Conservation (phyloP, 2,888 invertebrate species). For the Pemphredon lugubris region DNA sequence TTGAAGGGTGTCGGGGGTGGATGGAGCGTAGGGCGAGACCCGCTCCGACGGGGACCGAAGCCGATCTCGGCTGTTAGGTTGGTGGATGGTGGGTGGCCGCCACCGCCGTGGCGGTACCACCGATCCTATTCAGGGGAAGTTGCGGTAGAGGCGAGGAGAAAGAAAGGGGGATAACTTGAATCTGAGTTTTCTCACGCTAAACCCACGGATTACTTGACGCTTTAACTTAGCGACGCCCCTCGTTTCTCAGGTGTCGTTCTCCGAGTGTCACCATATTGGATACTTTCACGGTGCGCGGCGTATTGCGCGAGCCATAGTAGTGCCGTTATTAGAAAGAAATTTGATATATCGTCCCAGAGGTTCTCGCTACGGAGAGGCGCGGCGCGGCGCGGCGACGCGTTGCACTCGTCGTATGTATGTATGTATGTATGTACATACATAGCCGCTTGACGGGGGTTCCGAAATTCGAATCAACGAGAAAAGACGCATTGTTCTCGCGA, state of each 20-base stretch:
- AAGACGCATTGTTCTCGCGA: conserved; percentile 1
- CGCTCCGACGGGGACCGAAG: conserved; percentile 47
- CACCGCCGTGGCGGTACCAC: conserved; percentile 10
- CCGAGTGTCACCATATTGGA: conserved; percentile 75
- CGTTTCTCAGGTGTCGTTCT: conserved; percentile 77
- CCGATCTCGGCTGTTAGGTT: conserved; percentile 49
- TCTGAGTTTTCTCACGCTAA: conserved; percentile 76
- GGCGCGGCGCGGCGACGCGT: conserved; percentile 5
- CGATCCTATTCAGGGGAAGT: conserved; percentile 14
- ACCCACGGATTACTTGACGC: conserved; percentile 75
- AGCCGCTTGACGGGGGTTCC: not conserved
- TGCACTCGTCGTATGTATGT: too few relatives aligned
- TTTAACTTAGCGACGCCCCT: conserved; percentile 75
- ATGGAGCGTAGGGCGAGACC: conserved; percentile 43
- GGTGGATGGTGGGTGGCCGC: conserved; percentile 16
- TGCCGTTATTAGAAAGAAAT: conserved; percentile 75
- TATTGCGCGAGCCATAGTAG: conserved; percentile 27
- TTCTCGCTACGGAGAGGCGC: conserved; percentile 22
- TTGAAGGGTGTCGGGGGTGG: conserved; percentile 61
- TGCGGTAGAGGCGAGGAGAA: conserved; percentile 57
- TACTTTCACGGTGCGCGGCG: conserved; percentile 61
- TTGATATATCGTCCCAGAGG: conserved; percentile 73
- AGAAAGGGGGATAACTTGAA: conserved; percentile 74
- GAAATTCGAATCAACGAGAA: conserved; percentile 23
- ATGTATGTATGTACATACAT: too few relatives aligned